Evolutionary conservation across 1,140 invertebrate genomes (phyloP).

Genomic region (Magallana angulata): DNA sequence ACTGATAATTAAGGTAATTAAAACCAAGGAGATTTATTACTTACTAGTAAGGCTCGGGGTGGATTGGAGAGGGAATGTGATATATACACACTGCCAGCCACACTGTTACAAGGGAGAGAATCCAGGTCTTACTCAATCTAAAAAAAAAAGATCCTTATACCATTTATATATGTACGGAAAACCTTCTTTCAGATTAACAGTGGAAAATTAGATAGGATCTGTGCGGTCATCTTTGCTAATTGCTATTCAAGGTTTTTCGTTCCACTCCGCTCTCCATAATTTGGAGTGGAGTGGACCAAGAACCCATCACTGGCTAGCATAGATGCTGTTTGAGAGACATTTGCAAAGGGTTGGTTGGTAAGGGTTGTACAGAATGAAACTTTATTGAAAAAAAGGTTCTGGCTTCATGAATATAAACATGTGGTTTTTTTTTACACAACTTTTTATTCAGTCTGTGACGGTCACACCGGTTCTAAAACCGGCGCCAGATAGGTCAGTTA

Average conservation of each 20-base stretch:
- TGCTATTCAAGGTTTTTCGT: neutral
- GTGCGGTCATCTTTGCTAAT: neutral
- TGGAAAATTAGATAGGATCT: neutral
- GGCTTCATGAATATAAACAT: too few relatives aligned
- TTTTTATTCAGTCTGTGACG: too few relatives aligned
- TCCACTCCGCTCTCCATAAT: neutral
- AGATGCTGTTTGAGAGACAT: too few relatives aligned
- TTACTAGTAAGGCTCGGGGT: neutral
- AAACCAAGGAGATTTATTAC: neutral
- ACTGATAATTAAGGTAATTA: neutral
- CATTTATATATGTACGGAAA: neutral
- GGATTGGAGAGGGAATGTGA: neutral
- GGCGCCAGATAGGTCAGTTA: too few relatives aligned
- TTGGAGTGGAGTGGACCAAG: neutral
- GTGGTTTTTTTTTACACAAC: too few relatives aligned
- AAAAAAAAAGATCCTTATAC: neutral
- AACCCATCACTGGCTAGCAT: too few relatives aligned
- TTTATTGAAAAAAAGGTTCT: too few relatives aligned
- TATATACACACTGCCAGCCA: conserved; percentile 7
- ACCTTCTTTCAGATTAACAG: neutral
- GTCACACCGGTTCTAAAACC: too few relatives aligned
- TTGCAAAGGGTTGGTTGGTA: too few relatives aligned
- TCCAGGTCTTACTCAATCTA: neutral
- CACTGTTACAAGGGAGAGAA: neutral
- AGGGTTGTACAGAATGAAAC: too few relatives aligned